Base-by-base conservation (phyloP, 2,113 vertebrate genomes). In the Gasterosteus nipponicus region DNA sequence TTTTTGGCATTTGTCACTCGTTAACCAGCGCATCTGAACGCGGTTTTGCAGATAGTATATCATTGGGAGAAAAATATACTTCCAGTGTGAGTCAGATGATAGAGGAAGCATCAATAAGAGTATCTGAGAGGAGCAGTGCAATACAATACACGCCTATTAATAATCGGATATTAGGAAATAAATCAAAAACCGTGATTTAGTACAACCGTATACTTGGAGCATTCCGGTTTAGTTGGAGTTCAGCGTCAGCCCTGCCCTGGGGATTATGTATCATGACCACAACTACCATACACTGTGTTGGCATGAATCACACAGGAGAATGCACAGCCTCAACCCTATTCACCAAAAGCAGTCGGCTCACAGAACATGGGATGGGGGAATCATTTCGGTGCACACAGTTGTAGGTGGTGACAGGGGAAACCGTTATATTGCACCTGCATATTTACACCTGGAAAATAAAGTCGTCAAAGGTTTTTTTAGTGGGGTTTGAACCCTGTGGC, bases 251-350 rank as follows among this genome's bases (percentile, higher is more conserved):
- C 29, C 83, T 78, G 73, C 86, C 85, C 70, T 80, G 74, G 78
- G 83, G 83, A 89, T 88, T 54, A 73, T 78, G 80, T 80, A 80
- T 88, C 86, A 83, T 82, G 82, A 82, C 67, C 78, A 75, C 49
- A 81, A 81, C 70, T 82, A 76, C 70, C 81, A 78, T 65, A 82
- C 82, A 62, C 59, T 70, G 80, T 85, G 82, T 81, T 86, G 84
- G 79, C 82, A 73, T 75, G 69, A 83, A 88, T 89, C 86, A 83
- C 85, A 83, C 86, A 87, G 83, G 72, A 86, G 81, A 83, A 83
- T 82, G 88, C 69, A 81, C 84, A 88, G 80, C 74, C 71, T 73
- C 59, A 44, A 39, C 61, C 49, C 64, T 78, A 79, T 73, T 71
- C 77, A 75, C 77, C 70, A 81, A 86, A 71, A 70, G 80, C 69